Evolutionary conservation across 92 coral and sea anemone species (phyloP), one percentile per base, ranked within the genome.

Genomic region (Porites divaricata): DNA sequence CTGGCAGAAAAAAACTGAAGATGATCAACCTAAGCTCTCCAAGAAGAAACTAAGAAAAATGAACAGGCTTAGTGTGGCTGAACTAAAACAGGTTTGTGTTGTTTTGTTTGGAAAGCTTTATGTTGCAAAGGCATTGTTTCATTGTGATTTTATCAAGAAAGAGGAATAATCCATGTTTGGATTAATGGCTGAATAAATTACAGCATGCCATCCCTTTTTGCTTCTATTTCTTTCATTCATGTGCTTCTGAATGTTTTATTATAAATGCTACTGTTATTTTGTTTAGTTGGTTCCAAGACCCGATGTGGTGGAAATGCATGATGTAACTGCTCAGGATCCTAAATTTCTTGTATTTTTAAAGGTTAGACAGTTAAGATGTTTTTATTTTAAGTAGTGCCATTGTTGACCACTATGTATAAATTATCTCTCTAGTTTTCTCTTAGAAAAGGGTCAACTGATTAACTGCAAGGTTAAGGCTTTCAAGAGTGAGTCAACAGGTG

Each of bases 251-350:
- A 68, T 17, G 0, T 51, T 10, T 24, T 22, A 8, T 20, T 21
- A 41, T 50, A 8, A 48, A 75, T 75, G 79, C 56, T 54, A 20
- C 14, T 71, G 50, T 16, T 51, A 24, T 68, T 66, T 67, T 21
- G 17, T 84, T 11, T 85, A 97, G 99, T 88, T 93, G 72, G 98
- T 97, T 59, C 97, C 94, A 63, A 85, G 99, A 69, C 99, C 99
- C 45, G 99, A 97, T 89, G 95, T 97, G 1, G 99, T 97, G 50
- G 99, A 97, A 78, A 97, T 97, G 99, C 99, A 97, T 87, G 99
- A 97, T 86, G 99, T 97, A 56, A 97, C 98, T 51, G 99, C 99
- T 8, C 99, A 94, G 1, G 98, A 96, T 84, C 98, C 98, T 6
- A 96, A 96, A 81, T 89, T 96, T 61, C 93, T 96, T 41, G 98